Conservation (phyloP, 30 jellyfish, hydroid and myxozoan genomes). For the Aurelia aurita complex sp. Pacific region DNA sequence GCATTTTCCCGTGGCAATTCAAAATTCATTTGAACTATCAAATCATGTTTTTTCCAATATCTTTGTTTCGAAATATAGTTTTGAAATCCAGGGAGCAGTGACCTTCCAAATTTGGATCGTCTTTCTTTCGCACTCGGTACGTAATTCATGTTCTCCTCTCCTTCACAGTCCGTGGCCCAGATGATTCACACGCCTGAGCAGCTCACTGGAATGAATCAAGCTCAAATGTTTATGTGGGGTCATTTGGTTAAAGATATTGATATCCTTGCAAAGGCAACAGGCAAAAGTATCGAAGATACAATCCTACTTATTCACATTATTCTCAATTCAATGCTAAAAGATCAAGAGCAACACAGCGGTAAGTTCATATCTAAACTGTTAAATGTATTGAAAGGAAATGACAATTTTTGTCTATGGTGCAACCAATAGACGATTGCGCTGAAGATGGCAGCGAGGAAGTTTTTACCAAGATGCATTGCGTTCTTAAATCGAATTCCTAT, state of each 20-base stretch:
- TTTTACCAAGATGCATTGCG: too few relatives aligned
- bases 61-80: too few relatives aligned
- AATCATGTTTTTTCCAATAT: too few relatives aligned
- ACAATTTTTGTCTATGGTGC: too few relatives aligned
- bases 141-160: neutral
- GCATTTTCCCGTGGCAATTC: neutral
- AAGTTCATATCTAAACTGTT: neutral
- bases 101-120: neutral
- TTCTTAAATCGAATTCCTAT: too few relatives aligned
- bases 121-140: neutral
- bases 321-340: constrained; percentile 18
- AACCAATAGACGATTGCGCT: too few relatives aligned
- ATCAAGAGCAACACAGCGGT: neutral
- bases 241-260: constrained; percentile 50
- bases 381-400: too few relatives aligned
- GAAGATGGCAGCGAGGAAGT: too few relatives aligned
- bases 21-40: too few relatives aligned
- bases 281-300: constrained; percentile 56
- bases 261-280: constrained; percentile 46
- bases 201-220: neutral
- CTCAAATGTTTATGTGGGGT: constrained; percentile 32
- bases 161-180: constrained; percentile 26
- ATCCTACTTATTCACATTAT: constrained; percentile 42
- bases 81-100: neutral
- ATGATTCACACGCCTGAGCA: constrained; percentile 26